These are phyloP conservation scores for Trichonephila inaurata DNA, from an alignment of 1,140 invertebrate species.

Conservation along the genomic window DNA sequence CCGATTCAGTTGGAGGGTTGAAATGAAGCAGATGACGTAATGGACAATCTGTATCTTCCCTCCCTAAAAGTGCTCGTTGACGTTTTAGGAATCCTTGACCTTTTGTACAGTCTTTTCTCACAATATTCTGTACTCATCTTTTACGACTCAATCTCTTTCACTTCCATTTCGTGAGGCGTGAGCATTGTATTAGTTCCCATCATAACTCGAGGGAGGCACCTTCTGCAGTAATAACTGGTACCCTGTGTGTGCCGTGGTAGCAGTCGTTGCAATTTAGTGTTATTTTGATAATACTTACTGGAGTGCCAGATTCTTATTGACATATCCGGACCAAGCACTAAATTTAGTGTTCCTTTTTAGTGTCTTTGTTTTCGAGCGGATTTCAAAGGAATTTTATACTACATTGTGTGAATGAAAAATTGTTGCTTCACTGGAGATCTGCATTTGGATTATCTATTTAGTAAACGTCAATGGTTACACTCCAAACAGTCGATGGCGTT, in stretches of 20 bases:
- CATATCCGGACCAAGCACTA: not conserved
- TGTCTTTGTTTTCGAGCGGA: not conserved
- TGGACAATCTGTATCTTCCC: not conserved
- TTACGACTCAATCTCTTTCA: not conserved
- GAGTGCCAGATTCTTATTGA: not conserved
- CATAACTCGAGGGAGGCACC: not conserved
- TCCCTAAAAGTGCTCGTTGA: not conserved
- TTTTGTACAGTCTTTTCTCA: slow-evolving; percentile 6
- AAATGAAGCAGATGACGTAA: slow-evolving; percentile 6
- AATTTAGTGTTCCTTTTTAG: not conserved
- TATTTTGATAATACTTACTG: too few species aligned
- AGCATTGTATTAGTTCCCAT: not conserved
- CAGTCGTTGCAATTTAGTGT: not conserved
- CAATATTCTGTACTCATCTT: not conserved
- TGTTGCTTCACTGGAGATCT: not conserved
- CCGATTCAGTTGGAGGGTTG: not conserved
- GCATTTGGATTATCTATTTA: not conserved
- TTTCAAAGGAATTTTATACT: not conserved
- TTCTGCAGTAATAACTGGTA: not conserved
- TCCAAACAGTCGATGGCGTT: not conserved
- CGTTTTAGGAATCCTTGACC: slow-evolving; percentile 29
- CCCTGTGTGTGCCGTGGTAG: not conserved
- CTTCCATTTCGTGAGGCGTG: not conserved
- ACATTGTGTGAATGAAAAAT: not conserved
- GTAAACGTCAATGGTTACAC: not conserved